These are phyloP conservation scores for Conistra vaccinii DNA, from an alignment of 2,888 invertebrate genomes.

Conservation along the genomic window DNA sequence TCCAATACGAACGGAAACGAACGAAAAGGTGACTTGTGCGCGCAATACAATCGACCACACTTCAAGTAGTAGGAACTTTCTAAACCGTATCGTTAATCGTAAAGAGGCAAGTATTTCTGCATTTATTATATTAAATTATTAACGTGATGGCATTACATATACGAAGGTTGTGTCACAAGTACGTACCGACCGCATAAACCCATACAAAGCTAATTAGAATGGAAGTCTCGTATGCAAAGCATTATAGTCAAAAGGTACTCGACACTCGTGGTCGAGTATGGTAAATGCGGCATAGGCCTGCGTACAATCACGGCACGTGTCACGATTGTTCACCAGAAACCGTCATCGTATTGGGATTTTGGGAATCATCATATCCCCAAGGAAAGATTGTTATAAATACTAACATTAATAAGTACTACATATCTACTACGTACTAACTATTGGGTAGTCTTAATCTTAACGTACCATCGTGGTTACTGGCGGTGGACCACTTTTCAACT, in stretches of 20 bases:
- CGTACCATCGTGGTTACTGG: not conserved
- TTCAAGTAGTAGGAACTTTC: not conserved
- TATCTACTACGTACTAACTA: not conserved
- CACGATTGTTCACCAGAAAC: constrained; percentile 72
- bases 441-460: not conserved
- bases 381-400: constrained; percentile 10
- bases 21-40: not conserved
- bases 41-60: not conserved
- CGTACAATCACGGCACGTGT: constrained; percentile 77
- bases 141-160: constrained; percentile 43
- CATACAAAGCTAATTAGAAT: constrained; percentile 82
- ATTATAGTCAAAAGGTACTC: constrained; percentile 73
- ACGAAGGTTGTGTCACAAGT: constrained; percentile 60
- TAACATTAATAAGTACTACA: not conserved
- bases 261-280: constrained; percentile 62
- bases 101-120: constrained; percentile 22
- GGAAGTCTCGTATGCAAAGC: constrained; percentile 76
- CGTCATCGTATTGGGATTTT: constrained; percentile 60
- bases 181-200: constrained; percentile 71
- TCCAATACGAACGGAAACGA: not conserved
- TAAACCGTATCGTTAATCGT: not conserved
- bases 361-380: constrained; percentile 37
- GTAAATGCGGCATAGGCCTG: constrained; percentile 68
- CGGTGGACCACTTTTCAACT: too few relatives aligned
- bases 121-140: constrained; percentile 45